Conservation (phyloP, 2,797 vertebrate genomes). For the Neosilurus hyrtlii region DNA sequence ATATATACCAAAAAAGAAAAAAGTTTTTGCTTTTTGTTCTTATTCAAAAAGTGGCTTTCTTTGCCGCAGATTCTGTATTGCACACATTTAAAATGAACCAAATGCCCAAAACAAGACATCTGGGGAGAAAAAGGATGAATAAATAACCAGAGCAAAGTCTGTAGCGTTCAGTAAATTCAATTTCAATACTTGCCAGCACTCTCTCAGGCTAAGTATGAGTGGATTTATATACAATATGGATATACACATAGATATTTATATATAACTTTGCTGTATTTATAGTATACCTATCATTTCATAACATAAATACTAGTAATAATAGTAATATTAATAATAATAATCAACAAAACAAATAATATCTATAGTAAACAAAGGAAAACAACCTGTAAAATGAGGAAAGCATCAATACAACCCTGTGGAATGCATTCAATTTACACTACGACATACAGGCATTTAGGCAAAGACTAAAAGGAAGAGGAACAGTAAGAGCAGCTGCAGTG, state of each 20-base stretch:
- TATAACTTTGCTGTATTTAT: slow-evolving; percentile 70
- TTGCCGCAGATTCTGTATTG: slow-evolving; percentile 5
- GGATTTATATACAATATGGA: slow-evolving; percentile 73
- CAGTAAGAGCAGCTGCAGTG: neutral
- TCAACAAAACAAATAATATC: slow-evolving; percentile 57
- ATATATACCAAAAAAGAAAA: neutral
- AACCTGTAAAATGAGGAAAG: slow-evolving; percentile 70
- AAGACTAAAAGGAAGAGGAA: slow-evolving; percentile 18
- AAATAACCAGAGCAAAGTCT: slow-evolving; percentile 45
- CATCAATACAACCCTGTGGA: slow-evolving; percentile 61
- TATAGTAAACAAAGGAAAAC: slow-evolving; percentile 74
- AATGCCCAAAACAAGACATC: slow-evolving; percentile 24
- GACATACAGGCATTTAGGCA: slow-evolving; percentile 35
- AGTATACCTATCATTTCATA: slow-evolving; percentile 65
- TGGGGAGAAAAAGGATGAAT: slow-evolving; percentile 3
- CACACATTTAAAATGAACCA: slow-evolving; percentile 38
- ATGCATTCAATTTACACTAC: slow-evolving; percentile 50
- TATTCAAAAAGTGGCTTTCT: slow-evolving; percentile 5
- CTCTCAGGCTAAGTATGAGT: slow-evolving; percentile 59
- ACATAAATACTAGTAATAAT: slow-evolving; percentile 41
- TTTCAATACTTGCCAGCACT: slow-evolving; percentile 30
- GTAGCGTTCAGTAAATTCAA: slow-evolving; percentile 39
- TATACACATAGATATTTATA: neutral
- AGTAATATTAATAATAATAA: slow-evolving; percentile 43
- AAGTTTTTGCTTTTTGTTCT: neutral